Evolutionary conservation across 2,797 vertebrate species (phyloP).

Genomic region (Cossypha polioptera): DNA sequence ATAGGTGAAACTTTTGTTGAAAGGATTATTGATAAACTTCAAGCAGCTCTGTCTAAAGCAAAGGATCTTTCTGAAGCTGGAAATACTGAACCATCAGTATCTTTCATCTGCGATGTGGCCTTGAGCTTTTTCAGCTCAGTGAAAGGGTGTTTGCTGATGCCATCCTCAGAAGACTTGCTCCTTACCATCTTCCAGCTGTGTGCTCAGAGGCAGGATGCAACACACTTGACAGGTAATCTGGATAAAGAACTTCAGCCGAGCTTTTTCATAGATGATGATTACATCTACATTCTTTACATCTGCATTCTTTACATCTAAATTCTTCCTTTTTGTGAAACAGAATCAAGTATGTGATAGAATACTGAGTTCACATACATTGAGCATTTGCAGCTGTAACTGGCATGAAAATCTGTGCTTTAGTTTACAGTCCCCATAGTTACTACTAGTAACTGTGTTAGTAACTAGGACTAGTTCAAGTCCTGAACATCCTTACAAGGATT

Average conservation of each 20-base stretch:
- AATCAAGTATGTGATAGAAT: neutral
- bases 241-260: neutral
- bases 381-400: neutral
- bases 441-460: neutral
- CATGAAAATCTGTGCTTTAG: neutral
- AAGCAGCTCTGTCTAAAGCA: constrained; percentile 86
- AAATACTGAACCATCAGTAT: constrained; percentile 86
- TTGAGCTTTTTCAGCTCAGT: constrained; percentile 92
- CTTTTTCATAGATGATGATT: neutral
- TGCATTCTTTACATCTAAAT: neutral
- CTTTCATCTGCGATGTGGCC: constrained; percentile 92
- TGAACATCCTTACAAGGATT: neutral
- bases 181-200: constrained; percentile 92
- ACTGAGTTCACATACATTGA: neutral
- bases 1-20: constrained; percentile 88
- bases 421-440: neutral
- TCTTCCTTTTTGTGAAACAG: neutral
- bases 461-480: neutral
- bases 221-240: constrained; percentile 84
- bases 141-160: constrained; percentile 84
- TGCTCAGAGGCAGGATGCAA: constrained; percentile 85
- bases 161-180: constrained; percentile 90
- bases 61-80: constrained; percentile 88
- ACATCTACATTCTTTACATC: neutral
- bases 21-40: constrained; percentile 91